These are phyloP conservation scores for Saguinus imperator DNA, from an alignment of 2,113 vertebrate species.

Conservation along the genomic window DNA sequence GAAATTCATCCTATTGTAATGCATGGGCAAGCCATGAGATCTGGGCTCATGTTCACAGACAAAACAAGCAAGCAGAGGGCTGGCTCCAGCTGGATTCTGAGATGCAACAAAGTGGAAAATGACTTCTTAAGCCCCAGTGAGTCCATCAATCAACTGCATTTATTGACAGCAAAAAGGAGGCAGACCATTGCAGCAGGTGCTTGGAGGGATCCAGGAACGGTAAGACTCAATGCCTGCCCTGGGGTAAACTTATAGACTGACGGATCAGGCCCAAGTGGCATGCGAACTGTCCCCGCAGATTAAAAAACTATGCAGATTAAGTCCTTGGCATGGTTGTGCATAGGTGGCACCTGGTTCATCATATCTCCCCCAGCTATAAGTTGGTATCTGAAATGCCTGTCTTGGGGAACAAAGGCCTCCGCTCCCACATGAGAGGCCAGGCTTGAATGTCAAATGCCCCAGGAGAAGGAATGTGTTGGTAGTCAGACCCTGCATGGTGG, in stretches of 20 bases:
- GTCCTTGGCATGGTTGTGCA: background rate
- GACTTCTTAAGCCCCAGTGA: slow-evolving; percentile 46
- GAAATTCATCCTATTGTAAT: background rate
- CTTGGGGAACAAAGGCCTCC: background rate
- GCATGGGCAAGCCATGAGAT: background rate
- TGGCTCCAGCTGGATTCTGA: slow-evolving; percentile 51
- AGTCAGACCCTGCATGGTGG: background rate
- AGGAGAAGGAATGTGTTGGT: background rate
- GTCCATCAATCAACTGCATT: background rate
- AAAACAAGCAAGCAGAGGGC: background rate
- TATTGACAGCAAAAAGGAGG: slow-evolving; percentile 15
- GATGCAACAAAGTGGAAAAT: slow-evolving; percentile 51
- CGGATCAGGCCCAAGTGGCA: background rate
- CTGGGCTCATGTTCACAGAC: background rate
- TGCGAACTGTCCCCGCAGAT: background rate
- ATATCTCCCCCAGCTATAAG: background rate
- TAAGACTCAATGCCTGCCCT: background rate
- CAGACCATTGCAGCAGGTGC: background rate
- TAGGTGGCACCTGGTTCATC: background rate
- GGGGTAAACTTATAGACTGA: background rate
- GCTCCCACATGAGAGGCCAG: background rate
- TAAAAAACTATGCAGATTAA: background rate
- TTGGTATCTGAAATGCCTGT: background rate
- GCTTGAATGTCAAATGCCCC: background rate
- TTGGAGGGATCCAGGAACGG: background rate